These are phyloP conservation scores for Sebastes elongatus DNA, from an alignment of 2,797 vertebrate genomes.

Conservation along the genomic window DNA sequence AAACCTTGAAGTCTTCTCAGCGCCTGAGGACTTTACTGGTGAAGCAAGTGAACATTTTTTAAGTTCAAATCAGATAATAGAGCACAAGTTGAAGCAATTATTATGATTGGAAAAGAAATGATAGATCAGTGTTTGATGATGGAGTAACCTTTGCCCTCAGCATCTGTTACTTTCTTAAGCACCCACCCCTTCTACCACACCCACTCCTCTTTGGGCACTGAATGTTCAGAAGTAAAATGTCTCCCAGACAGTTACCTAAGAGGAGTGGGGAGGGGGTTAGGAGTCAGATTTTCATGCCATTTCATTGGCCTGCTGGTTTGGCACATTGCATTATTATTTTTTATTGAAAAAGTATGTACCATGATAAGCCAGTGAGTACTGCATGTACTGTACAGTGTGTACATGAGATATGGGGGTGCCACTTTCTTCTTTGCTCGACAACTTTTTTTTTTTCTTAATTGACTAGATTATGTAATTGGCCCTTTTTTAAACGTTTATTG, in stretches of 20 bases:
- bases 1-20: not conserved
- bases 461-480: not conserved
- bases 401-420: not conserved
- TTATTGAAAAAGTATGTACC: not conserved
- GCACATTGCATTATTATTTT: not conserved
- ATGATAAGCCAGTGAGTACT: not conserved
- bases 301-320: not conserved
- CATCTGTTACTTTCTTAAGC: conserved; percentile 29
- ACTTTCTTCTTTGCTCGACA: not conserved
- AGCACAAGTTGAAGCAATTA: not conserved
- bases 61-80: not conserved
- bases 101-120: not conserved
- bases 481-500: not conserved
- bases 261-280: not conserved
- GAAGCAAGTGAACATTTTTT: not conserved
- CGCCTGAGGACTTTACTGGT: not conserved
- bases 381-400: not conserved
- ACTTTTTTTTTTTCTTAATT: too few species aligned
- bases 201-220: conserved; percentile 43
- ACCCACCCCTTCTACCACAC: conserved; percentile 17
- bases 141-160: conserved; percentile 20
- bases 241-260: not conserved
- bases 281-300: not conserved
- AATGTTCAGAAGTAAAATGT: conserved; percentile 47
- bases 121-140: not conserved